These are phyloP conservation scores for Dromococcyx pavoninus DNA, from an alignment of 2,797 vertebrate genomes.

Conservation along the genomic window DNA sequence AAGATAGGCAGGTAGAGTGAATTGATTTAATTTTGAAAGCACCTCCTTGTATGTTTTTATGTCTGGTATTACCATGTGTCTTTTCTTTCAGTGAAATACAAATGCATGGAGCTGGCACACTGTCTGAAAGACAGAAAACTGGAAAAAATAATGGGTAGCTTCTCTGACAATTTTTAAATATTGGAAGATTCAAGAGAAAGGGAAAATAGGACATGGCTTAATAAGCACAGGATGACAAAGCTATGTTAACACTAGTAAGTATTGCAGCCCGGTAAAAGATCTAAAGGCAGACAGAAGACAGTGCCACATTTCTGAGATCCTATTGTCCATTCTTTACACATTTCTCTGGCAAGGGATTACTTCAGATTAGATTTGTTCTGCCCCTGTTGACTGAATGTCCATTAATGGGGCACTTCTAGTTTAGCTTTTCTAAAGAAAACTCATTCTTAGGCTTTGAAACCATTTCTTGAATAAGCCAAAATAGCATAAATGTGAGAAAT, in stretches of 20 bases:
- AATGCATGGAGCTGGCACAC: not conserved
- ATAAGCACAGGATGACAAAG: not conserved
- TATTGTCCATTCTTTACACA: not conserved
- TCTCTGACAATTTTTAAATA: not conserved
- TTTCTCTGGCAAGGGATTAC: not conserved
- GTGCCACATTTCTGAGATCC: not conserved
- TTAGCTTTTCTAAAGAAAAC: not conserved
- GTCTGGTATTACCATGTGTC: not conserved
- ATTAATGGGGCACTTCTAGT: not conserved
- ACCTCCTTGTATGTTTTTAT: not conserved
- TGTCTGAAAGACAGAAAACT: not conserved
- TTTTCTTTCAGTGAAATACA: not conserved
- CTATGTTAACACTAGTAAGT: not conserved
- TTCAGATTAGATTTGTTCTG: not conserved
- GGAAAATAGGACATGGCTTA: accelerated
- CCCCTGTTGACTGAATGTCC: not conserved
- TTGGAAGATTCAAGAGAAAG: not conserved
- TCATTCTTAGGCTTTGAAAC: not conserved
- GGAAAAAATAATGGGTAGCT: not conserved
- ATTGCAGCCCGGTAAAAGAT: not conserved
- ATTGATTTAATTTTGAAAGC: not conserved
- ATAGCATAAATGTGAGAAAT: accelerated
- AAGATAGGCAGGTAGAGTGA: not conserved
- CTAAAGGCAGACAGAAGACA: not conserved
- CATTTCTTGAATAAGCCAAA: not conserved